Evolutionary conservation across 2,888 invertebrate genomes (phyloP).

Genomic region (Andrena trimmerana): DNA sequence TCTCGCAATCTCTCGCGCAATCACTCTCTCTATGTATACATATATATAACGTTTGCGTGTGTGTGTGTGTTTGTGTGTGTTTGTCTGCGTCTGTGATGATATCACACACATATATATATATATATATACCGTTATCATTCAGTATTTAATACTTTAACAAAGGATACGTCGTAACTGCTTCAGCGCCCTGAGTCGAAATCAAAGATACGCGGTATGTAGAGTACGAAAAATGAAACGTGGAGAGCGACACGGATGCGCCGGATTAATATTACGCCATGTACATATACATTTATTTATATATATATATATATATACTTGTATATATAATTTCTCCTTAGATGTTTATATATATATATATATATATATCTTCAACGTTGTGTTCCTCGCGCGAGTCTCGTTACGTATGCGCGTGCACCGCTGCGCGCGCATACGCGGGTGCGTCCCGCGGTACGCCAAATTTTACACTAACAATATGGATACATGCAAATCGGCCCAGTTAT

Average conservation of each 20-base stretch:
- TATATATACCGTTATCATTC: slow-evolving; percentile 49
- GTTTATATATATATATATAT: slow-evolving; percentile 26
- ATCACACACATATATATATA: slow-evolving; percentile 14
- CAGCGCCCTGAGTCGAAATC: slow-evolving; percentile 60
- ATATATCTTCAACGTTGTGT: slow-evolving; percentile 34
- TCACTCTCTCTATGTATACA: not conserved
- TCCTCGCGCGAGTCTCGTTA: slow-evolving; percentile 32
- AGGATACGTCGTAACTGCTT: slow-evolving; percentile 69
- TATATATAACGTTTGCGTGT: slow-evolving; percentile 21
- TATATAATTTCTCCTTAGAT: slow-evolving; percentile 25
- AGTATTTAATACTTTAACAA: slow-evolving; percentile 79
- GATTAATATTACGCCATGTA: slow-evolving; percentile 45
- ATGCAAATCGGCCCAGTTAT: slow-evolving; percentile 55
- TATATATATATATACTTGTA: slow-evolving; percentile 10
- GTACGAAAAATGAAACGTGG: slow-evolving; percentile 52
- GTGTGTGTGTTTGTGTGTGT: not conserved
- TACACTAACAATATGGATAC: slow-evolving; percentile 45
- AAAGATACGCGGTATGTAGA: slow-evolving; percentile 54
- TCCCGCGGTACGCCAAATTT: slow-evolving; percentile 20
- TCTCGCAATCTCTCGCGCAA: slow-evolving; percentile 2
- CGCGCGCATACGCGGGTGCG: slow-evolving; percentile 30
- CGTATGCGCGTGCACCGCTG: slow-evolving; percentile 8
- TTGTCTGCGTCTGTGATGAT: slow-evolving; percentile 23
- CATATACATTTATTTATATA: slow-evolving; percentile 46
- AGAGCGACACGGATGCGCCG: slow-evolving; percentile 47